A percentile compares a stretch with the other conserved stretches of the same genome.
These are phyloP conservation scores for Agrochola lota DNA, from an alignment of 2,888 invertebrate species.

Conservation along the genomic window DNA sequence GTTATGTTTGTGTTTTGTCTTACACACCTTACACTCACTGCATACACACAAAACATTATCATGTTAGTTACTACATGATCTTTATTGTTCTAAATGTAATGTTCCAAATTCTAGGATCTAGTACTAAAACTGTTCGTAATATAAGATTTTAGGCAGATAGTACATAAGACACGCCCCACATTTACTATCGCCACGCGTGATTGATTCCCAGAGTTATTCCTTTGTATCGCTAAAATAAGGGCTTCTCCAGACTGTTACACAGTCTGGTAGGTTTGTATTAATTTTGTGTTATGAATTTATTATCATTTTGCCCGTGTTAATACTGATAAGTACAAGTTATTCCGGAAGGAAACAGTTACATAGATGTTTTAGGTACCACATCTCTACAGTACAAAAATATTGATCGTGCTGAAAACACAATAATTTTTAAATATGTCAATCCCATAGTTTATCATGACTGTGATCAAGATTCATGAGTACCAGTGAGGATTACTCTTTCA, in stretches of 20 bases:
- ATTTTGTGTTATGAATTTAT: background rate
- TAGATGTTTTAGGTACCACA: background rate
- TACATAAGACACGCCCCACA: background rate
- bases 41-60: background rate
- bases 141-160: constrained; percentile 2
- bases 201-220: constrained; percentile 11
- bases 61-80: background rate
- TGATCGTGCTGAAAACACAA: background rate
- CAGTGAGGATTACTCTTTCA: background rate
- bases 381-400: background rate
- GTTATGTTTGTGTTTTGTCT: background rate
- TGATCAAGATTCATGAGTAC: background rate
- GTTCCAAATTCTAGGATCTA: background rate
- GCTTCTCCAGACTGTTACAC: background rate
- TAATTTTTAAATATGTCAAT: background rate
- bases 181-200: constrained; percentile 13
- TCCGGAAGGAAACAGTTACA: background rate
- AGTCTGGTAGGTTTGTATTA: constrained; percentile 4
- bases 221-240: constrained; percentile 21
- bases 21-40: too few species aligned
- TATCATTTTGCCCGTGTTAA: background rate
- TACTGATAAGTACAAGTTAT: background rate
- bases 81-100: background rate
- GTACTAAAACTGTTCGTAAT: background rate
- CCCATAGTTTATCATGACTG: background rate